Evolutionary conservation across 2,888 invertebrate genomes (phyloP).

Genomic region (Ophion ventricosus): DNA sequence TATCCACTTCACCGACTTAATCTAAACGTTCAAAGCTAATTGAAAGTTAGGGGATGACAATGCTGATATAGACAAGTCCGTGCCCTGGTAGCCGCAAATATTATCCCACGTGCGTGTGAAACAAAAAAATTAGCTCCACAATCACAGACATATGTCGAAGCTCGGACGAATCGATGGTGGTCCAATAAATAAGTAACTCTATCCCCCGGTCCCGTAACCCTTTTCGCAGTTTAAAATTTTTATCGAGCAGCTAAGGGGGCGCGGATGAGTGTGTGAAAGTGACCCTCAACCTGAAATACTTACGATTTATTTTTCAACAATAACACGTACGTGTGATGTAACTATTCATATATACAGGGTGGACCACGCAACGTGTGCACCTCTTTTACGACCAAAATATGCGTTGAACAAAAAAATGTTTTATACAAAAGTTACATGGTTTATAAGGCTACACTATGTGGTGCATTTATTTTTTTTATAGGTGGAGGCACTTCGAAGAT

Average conservation of each 20-base stretch:
- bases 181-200: slow-evolving; percentile 81
- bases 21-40: too few species aligned
- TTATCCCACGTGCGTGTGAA: not conserved
- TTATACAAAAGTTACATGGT: too few species aligned
- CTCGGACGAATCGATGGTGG: slow-evolving; percentile 77
- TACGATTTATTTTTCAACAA: slow-evolving; percentile 51
- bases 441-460: too few species aligned
- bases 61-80: not conserved
- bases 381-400: too few species aligned
- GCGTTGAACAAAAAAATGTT: too few species aligned
- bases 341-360: too few species aligned
- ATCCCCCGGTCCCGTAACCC: slow-evolving; percentile 73
- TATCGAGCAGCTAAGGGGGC: slow-evolving; percentile 52
- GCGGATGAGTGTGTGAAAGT: slow-evolving; percentile 66
- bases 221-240: slow-evolving; percentile 78
- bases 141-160: slow-evolving; percentile 37
- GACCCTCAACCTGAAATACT: slow-evolving; percentile 38
- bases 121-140: slow-evolving; percentile 13
- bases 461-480: too few species aligned
- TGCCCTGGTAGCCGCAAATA: not conserved
- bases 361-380: too few species aligned
- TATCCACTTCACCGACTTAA: not conserved
- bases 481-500: too few species aligned
- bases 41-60: not conserved
- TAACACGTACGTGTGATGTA: not conserved